phyloP scores from a whole-genome alignment of 2,113 vertebrate genomes.

The Egretta garzetta region DNA sequence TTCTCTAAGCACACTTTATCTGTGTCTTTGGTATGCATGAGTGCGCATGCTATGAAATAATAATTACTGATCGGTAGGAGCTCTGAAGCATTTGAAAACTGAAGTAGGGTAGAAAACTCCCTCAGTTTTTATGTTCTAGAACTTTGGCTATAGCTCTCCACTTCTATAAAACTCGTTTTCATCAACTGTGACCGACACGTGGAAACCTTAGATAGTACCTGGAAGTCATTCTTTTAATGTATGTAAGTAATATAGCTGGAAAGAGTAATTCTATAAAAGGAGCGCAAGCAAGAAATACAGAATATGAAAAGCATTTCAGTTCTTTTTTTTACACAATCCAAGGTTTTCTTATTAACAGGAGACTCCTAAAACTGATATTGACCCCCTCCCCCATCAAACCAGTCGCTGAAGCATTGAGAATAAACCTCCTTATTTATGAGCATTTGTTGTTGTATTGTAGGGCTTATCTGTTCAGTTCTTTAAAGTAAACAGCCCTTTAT shows the following conservation, averaged over 20 bases:
- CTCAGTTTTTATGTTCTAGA: not conserved
- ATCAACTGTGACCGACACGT: not conserved
- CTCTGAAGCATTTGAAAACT: not conserved
- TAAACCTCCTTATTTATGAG: not conserved
- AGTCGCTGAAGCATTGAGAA: not conserved
- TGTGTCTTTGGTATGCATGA: not conserved
- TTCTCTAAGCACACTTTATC: not conserved
- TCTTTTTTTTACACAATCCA: not conserved
- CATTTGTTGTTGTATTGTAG: not conserved
- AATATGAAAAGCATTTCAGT: not conserved
- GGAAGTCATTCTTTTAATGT: not conserved
- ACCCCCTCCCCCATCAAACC: not conserved
- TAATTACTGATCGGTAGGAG: not conserved
- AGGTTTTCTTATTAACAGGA: not conserved
- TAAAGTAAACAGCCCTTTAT: not conserved
- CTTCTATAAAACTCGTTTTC: not conserved
- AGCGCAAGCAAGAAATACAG: not conserved
- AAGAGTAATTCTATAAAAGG: not conserved
- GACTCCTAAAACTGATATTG: not conserved
- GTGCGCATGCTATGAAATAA: not conserved
- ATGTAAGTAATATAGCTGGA: not conserved
- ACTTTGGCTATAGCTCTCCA: not conserved
- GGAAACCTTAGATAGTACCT: not conserved
- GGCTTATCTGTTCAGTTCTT: not conserved
- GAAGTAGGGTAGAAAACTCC: not conserved